A percentile compares a stretch with the other conserved stretches of the same genome.
These are phyloP conservation scores for Eunapius fragilis DNA, from an alignment of 37 sponge, comb jelly and placozoan species.

Conservation along the genomic window DNA sequence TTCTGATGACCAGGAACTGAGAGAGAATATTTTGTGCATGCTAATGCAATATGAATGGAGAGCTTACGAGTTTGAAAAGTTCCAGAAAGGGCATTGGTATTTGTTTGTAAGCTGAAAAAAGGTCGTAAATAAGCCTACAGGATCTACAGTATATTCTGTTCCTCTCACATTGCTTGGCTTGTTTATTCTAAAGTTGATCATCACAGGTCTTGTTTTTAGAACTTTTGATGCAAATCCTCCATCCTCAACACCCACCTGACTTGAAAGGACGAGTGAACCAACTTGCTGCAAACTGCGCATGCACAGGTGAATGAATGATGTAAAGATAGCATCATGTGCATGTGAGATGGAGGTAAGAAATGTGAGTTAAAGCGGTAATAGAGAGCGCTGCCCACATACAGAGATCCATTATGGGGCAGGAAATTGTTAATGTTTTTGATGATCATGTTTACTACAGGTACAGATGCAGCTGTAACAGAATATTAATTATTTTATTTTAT, in stretches of 20 bases:
- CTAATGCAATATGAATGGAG: background rate
- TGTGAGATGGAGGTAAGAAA: too few relatives aligned
- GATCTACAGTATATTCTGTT: background rate
- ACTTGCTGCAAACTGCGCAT: background rate
- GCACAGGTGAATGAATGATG: background rate
- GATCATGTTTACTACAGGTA: slow-evolving; percentile 18
- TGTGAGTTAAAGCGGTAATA: too few relatives aligned
- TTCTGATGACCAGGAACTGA: background rate
- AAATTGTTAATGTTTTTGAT: slow-evolving; percentile 20
- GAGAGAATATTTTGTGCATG: background rate
- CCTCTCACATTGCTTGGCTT: background rate
- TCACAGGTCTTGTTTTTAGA: slow-evolving; percentile 4
- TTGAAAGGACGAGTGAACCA: slow-evolving; percentile 2
- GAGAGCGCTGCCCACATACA: background rate
- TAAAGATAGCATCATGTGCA: too few relatives aligned
- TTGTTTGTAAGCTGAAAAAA: background rate
- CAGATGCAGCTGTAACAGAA: background rate
- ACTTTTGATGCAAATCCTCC: background rate
- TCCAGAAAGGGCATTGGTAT: slow-evolving; percentile 18
- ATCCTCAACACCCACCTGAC: slow-evolving; percentile 6
- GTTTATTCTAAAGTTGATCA: slow-evolving; percentile 3
- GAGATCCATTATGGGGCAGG: background rate
- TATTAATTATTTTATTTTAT: background rate
- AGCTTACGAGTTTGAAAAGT: background rate
- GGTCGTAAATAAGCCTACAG: background rate